Evolutionary conservation across 2,113 vertebrate genomes (phyloP).

Genomic region (Calonectris borealis): DNA sequence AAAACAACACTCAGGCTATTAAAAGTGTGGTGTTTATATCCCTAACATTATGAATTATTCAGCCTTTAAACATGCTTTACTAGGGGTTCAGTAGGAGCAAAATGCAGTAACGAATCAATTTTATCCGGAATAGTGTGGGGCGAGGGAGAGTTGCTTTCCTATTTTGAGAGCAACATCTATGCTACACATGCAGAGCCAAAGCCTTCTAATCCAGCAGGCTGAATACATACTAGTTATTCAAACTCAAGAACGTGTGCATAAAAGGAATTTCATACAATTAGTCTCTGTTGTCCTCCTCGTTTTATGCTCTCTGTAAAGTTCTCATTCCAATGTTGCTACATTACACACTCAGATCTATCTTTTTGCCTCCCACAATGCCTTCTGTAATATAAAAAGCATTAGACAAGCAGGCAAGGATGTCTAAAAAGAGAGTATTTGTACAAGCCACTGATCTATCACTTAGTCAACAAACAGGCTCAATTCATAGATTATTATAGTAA

Average conservation of each 20-base stretch:
- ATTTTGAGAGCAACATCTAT: constrained; percentile 46
- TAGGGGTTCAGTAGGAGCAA: not conserved
- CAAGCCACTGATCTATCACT: not conserved
- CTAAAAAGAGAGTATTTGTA: not conserved
- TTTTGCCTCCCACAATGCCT: not conserved
- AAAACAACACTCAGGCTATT: not conserved
- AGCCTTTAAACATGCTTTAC: not conserved
- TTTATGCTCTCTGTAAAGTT: constrained; percentile 18
- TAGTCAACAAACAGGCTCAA: not conserved
- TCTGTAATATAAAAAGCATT: not conserved
- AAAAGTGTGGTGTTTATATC: not conserved
- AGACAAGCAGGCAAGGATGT: not conserved
- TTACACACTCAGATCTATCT: not conserved
- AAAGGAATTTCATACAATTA: constrained; percentile 67
- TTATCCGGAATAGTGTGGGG: not conserved
- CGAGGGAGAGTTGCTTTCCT: constrained; percentile 11
- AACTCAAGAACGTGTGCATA: constrained; percentile 62
- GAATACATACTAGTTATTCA: constrained; percentile 58
- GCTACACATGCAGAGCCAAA: constrained; percentile 45
- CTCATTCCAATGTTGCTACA: constrained; percentile 2
- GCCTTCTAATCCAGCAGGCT: constrained; percentile 33
- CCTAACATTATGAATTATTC: not conserved
- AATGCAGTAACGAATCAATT: not conserved
- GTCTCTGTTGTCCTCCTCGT: constrained; percentile 3
- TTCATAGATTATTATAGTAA: not conserved